These are phyloP conservation scores for Laothoe populi DNA, from an alignment of 2,888 invertebrate genomes.

Conservation along the genomic window DNA sequence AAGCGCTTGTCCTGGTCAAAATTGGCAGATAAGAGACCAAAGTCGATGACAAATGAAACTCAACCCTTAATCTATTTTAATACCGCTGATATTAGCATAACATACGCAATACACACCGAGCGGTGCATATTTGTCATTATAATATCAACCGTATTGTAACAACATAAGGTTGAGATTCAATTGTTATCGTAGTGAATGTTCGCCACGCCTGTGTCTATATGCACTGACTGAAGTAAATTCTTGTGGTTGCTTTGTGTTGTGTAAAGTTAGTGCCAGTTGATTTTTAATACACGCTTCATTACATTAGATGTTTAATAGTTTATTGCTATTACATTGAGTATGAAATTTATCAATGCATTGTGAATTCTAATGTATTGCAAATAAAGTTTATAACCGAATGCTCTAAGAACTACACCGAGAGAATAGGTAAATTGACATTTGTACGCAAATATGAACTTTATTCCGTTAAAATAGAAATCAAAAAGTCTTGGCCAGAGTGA, in stretches of 20 bases:
- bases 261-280: not conserved
- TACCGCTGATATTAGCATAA: not conserved
- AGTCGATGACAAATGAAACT: not conserved
- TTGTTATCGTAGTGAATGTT: not conserved
- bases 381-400: too few species aligned
- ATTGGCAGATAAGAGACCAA: not conserved
- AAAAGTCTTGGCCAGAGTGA: too few species aligned
- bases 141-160: not conserved
- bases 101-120: not conserved
- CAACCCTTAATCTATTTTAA: not conserved
- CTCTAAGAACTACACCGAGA: too few species aligned
- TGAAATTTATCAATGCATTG: too few species aligned
- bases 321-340: too few species aligned
- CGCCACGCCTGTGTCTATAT: too few species aligned
- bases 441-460: too few species aligned
- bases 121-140: not conserved
- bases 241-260: not conserved
- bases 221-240: too few species aligned
- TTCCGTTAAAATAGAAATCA: too few species aligned
- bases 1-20: constrained; percentile 42
- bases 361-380: too few species aligned
- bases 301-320: not conserved
- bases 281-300: not conserved
- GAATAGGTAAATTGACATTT: too few species aligned
- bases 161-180: not conserved